Conservation (phyloP, 2,888 invertebrate species). For the Onchidella celtica region DNA sequence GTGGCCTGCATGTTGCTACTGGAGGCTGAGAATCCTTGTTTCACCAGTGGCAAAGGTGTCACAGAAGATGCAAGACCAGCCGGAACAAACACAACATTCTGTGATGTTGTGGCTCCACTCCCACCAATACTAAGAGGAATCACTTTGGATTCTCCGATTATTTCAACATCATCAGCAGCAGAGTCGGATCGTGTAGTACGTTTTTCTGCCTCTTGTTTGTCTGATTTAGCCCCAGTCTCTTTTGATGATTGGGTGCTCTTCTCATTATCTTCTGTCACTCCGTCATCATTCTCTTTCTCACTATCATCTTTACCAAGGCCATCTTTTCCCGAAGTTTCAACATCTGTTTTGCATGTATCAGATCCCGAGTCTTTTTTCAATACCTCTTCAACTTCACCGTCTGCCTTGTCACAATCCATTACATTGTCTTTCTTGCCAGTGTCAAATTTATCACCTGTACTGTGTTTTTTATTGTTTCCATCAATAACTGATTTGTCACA, state of each 20-base stretch:
- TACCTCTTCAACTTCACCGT: background rate
- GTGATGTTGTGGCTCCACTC: background rate
- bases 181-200: background rate
- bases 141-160: slow-evolving; percentile 35
- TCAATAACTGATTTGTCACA: background rate
- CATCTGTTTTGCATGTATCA: background rate
- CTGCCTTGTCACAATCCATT: background rate
- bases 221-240: background rate
- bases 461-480: background rate
- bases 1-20: background rate
- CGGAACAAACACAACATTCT: slow-evolving; percentile 32
- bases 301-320: slow-evolving; percentile 6
- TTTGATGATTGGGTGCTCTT: background rate
- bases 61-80: background rate
- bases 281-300: slow-evolving; percentile 32
- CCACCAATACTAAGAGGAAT: background rate
- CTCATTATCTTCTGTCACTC: background rate
- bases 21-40: background rate
- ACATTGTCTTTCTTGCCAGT: background rate
- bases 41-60: background rate
- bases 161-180: slow-evolving; percentile 23
- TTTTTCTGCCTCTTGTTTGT: background rate
- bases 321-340: background rate
- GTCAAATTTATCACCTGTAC: too few relatives aligned
- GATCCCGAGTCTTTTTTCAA: background rate